Percentiles rank a stretch among this genome's conserved stretches.
Evolutionary conservation across 1,140 invertebrate species (phyloP).

Genomic region (Ceratina australensis): DNA sequence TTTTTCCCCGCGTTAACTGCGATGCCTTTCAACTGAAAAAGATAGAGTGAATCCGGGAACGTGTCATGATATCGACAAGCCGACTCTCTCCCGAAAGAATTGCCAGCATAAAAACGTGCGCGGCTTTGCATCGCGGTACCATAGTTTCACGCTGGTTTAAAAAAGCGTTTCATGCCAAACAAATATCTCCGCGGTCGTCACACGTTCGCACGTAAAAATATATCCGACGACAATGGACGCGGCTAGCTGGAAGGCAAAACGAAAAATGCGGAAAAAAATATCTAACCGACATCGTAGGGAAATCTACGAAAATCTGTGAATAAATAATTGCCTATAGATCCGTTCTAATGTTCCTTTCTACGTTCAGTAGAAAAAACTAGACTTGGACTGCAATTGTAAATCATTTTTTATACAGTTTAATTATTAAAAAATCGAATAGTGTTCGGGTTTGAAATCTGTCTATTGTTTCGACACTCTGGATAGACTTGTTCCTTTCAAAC

Average conservation of each 20-base stretch:
- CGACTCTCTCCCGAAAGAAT: not conserved
- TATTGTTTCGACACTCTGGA: too few species aligned
- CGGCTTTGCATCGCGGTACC: not conserved
- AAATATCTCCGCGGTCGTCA: not conserved
- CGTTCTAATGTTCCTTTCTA: not conserved
- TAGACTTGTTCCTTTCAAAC: too few species aligned
- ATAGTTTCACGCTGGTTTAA: conserved; percentile 8
- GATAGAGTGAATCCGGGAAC: not conserved
- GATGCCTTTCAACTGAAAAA: not conserved
- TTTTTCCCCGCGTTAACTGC: too few species aligned
- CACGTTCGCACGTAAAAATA: conserved; percentile 18
- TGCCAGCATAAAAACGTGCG: too few species aligned
- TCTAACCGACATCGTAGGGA: not conserved
- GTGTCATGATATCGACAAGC: conserved; percentile 8
- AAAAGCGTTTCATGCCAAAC: conserved; percentile 11
- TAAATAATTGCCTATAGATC: conserved; percentile 15
- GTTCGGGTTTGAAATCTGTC: too few species aligned
- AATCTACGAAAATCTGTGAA: not conserved
- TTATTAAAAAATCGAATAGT: too few species aligned
- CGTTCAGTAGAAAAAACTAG: not conserved
- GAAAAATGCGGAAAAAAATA: not conserved
- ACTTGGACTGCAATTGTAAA: too few species aligned
- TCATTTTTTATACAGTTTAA: too few species aligned
- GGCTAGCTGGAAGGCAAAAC: not conserved
- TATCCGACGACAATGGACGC: not conserved